phyloP scores from a whole-genome alignment of 2,888 invertebrate genomes.

The Thereva unica region DNA sequence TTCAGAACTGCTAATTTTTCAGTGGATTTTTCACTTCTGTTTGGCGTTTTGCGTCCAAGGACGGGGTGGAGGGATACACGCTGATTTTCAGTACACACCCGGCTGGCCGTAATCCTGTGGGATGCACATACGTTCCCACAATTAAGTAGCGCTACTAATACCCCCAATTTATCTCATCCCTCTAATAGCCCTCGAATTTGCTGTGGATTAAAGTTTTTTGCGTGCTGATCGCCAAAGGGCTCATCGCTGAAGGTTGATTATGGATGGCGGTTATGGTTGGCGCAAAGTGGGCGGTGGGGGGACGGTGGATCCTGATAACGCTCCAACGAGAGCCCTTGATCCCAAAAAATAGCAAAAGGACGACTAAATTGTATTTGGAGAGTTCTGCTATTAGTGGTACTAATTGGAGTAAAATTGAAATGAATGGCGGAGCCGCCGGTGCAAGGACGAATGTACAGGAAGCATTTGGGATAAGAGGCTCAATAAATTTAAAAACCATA shows the following conservation, averaged over 20 bases:
- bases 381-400: conserved; percentile 32
- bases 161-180: conserved; percentile 25
- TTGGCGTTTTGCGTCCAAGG: conserved; percentile 12
- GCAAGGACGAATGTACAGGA: too few relatives aligned
- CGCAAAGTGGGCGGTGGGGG: neutral
- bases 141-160: conserved; percentile 32
- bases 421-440: conserved; percentile 22
- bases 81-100: neutral
- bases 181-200: conserved; percentile 16
- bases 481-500: too few relatives aligned
- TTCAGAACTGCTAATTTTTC: conserved; percentile 30
- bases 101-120: neutral
- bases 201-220: conserved; percentile 16
- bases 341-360: conserved; percentile 29
- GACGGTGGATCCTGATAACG: conserved; percentile 10
- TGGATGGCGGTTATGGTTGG: conserved; percentile 1
- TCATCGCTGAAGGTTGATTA: conserved; percentile 15
- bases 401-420: conserved; percentile 37
- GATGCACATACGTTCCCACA: conserved; percentile 23
- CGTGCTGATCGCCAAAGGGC: conserved; percentile 21
- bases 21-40: conserved; percentile 34
- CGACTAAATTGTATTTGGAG: conserved; percentile 32
- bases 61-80: conserved; percentile 4
- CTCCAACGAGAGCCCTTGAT: conserved; percentile 31
- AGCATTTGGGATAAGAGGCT: too few relatives aligned